Evolutionary conservation across 2,113 vertebrate genomes (phyloP), one percentile per base, ranked within the genome.

Genomic region (Leptobrachium ailaonicum): DNA sequence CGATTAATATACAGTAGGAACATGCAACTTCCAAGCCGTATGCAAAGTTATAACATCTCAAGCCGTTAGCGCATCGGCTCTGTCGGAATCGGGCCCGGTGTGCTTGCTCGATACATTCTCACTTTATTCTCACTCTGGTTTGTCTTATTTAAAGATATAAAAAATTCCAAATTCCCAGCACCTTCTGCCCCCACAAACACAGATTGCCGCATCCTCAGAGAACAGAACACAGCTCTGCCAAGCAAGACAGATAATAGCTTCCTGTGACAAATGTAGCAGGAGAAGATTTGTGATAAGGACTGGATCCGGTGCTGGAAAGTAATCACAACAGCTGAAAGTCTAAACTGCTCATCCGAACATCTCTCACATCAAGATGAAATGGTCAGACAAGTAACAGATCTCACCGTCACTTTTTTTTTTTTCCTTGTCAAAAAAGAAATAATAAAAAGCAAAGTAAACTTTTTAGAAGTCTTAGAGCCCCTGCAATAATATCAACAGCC

Each of bases 181-280:
- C 56, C 13, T 60, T 14, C 56, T 10, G 3, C 56, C 13, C 56
- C 56, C 56, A 62, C 54, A 41, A 41, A 20, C 56, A 32, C 10
- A 62, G 6, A 43, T 32, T 43, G 41, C 54, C 43, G 41, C 20
- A n/a, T 14, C 56, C 54, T 43, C 10, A 20, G 14, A 74, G 41
- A 74, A 4, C 14, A 13, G 53, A 32, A 74, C 6, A 58, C 11
- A 14, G 13, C 41, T 20, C 4, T 62, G 54, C 60, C 56, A 50
- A 7, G 9, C 32, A 4, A 32, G 20, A 70, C 43, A 44, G 72
- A 74, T 74, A 73, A 73, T 3, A 62, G 54, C 41, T 74, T 74
- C 72, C 72, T 74, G 40, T 74, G 54, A 32, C 42, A 42, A 74
- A 20, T 74, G 41, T 44, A 62, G 41, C 44, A 74, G 72, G 41